Conservation (phyloP, 2,113 vertebrate species). For the Mixornis gularis region DNA sequence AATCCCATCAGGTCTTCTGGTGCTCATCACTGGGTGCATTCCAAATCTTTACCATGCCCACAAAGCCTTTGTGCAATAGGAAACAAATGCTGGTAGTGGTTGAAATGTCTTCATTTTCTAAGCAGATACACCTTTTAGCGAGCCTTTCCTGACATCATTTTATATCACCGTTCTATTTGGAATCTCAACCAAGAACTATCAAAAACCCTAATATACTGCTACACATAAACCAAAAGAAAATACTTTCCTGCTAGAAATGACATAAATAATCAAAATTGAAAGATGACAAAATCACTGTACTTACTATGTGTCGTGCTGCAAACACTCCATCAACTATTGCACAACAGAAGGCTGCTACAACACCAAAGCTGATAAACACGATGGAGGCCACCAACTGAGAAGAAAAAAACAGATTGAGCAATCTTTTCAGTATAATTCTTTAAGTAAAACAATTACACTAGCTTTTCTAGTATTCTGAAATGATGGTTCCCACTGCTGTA, state of each 20-base stretch:
- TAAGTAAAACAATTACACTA: background rate
- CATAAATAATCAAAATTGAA: background rate
- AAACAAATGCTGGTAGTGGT: background rate
- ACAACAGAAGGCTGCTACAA: constrained; percentile 88
- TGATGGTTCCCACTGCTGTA: background rate
- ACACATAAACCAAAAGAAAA: background rate
- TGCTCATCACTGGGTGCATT: background rate
- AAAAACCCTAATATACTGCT: background rate
- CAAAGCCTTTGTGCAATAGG: background rate
- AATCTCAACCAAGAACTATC: background rate
- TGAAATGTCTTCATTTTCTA: background rate
- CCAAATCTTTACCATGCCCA: background rate
- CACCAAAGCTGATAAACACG: constrained; percentile 91
- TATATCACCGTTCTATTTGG: background rate
- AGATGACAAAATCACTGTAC: constrained; percentile 51
- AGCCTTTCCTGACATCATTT: background rate
- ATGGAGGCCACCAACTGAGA: constrained; percentile 86
- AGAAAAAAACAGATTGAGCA: constrained; percentile 3
- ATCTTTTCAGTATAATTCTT: background rate
- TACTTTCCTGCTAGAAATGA: background rate
- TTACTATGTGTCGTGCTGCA: constrained; percentile 87
- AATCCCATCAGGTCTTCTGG: background rate
- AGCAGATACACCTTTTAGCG: background rate
- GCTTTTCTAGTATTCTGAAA: background rate
- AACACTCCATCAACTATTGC: constrained; percentile 90